Conservation (phyloP, 2,888 invertebrate species). For the Metopia argyrocephala region DNA sequence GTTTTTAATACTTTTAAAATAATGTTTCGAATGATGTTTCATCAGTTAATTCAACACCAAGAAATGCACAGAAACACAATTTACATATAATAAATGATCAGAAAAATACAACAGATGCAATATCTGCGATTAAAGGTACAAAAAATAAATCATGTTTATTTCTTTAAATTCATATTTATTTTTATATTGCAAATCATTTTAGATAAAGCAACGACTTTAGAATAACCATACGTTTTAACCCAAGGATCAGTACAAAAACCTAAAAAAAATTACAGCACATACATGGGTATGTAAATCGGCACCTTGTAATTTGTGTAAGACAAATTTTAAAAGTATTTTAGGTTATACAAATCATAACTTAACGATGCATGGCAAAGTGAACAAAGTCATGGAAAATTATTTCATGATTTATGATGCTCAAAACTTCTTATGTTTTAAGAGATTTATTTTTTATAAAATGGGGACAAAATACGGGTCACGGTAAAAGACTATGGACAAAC, state of each 20-base stretch:
- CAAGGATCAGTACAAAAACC: slow-evolving; percentile 66
- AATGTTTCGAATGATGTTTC: slow-evolving; percentile 17
- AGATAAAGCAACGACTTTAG: not conserved
- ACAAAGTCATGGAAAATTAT: too few relatives aligned
- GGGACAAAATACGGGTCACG: slow-evolving; percentile 37
- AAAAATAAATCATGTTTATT: not conserved
- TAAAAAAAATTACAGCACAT: slow-evolving; percentile 71
- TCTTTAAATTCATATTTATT: not conserved
- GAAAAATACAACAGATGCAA: slow-evolving; percentile 52
- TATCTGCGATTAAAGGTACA: slow-evolving; percentile 61
- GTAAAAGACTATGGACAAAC: slow-evolving; percentile 11
- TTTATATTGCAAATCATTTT: not conserved
- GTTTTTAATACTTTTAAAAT: slow-evolving; percentile 39
- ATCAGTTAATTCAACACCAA: slow-evolving; percentile 11
- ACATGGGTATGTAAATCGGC: slow-evolving; percentile 74
- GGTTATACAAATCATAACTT: slow-evolving; percentile 74
- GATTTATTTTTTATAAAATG: too few relatives aligned
- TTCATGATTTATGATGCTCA: too few relatives aligned
- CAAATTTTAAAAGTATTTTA: slow-evolving; percentile 73
- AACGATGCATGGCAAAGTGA: slow-evolving; percentile 69
- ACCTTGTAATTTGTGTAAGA: slow-evolving; percentile 73
- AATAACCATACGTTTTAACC: too few relatives aligned
- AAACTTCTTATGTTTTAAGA: too few relatives aligned
- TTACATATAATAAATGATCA: slow-evolving; percentile 36
- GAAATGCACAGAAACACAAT: slow-evolving; percentile 15